phyloP scores from a whole-genome alignment of 2,888 invertebrate genomes.

The Stenchaetothrips biformis region DNA sequence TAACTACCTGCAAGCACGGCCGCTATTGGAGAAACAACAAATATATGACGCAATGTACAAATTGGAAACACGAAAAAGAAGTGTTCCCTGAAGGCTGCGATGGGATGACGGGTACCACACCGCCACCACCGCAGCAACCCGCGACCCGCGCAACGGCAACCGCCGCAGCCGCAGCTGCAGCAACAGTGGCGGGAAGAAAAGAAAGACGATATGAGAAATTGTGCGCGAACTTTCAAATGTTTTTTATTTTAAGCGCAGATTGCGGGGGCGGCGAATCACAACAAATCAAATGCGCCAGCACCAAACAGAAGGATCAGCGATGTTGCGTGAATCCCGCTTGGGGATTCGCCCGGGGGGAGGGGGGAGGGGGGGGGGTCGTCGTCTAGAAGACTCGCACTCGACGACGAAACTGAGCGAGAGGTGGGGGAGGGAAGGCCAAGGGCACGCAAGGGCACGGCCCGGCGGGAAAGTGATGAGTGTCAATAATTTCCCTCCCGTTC shows the following conservation, averaged over 20 bases:
- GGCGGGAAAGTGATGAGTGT: no score
- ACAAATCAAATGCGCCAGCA: not conserved
- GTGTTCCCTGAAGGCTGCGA: not conserved
- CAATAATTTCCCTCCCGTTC: no score
- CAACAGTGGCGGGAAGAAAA: not conserved
- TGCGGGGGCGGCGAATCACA: not conserved
- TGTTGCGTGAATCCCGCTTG: not conserved
- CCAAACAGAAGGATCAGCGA: no score
- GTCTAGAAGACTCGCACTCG: not conserved
- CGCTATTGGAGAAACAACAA: not conserved
- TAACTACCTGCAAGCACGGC: not conserved
- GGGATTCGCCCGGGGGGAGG: not conserved
- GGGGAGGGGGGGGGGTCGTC: no score
- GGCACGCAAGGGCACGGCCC: no score
- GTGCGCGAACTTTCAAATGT: no score
- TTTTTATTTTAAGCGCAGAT: not conserved
- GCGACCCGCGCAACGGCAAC: not conserved
- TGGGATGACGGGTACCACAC: not conserved
- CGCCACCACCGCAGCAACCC: not conserved
- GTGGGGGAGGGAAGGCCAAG: no score
- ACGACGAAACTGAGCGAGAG: no score
- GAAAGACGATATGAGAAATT: not conserved
- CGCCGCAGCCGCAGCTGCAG: not conserved
- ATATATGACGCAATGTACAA: not conserved
- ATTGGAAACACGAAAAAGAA: not conserved